Evolutionary conservation across 1,140 invertebrate genomes (phyloP), one percentile per base, ranked within the genome.

Genomic region (Subanguina moxae): DNA sequence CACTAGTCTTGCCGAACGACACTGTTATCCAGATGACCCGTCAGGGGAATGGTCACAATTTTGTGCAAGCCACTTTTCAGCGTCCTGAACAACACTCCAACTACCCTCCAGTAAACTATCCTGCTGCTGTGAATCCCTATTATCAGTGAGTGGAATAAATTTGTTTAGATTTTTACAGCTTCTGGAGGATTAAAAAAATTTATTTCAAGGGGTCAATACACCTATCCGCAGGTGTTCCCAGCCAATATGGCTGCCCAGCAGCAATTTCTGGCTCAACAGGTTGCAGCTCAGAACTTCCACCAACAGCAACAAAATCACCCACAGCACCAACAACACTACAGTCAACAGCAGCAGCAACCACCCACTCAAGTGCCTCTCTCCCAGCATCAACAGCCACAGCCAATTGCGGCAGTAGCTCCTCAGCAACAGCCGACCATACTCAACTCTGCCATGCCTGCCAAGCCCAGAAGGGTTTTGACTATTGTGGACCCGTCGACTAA

Each of bases 231-330:
- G 32, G 32, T 38, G 32, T 38, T 5, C 11, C 11, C 32, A 38
- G 11, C 3, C 32, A 38, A 38, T 11, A 38, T 38, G 48, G 48
- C 48, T 21, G 48, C 23, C 8, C 48, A 19, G 8, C 48, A 52
- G 48, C n/a, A 52, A 21, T 25, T 25, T 8, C n/a, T 52, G 48
- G 48, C 48, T 52, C 48, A 52, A 25, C 48, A 52, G n/a, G 48
- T 15, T 3, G 32, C 11, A 3, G 32, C 17, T 15, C n/a, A 52
- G n/a, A 52, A 21, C n/a, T 52, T 19, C 48, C n/a, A 52, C n/a
- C 48, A 52, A 25, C 48, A 52, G 48, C n/a, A 21, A 15, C 48
- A 52, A 52, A 3, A 52, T 15, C 23, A 52, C 15, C 48, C n/a
- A 8, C 48, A 52, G 48, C 48, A 38, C 48, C n/a, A 52, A 8